phyloP scores from a whole-genome alignment of 2,888 invertebrate species.

The Drosophila fungiperda region DNA sequence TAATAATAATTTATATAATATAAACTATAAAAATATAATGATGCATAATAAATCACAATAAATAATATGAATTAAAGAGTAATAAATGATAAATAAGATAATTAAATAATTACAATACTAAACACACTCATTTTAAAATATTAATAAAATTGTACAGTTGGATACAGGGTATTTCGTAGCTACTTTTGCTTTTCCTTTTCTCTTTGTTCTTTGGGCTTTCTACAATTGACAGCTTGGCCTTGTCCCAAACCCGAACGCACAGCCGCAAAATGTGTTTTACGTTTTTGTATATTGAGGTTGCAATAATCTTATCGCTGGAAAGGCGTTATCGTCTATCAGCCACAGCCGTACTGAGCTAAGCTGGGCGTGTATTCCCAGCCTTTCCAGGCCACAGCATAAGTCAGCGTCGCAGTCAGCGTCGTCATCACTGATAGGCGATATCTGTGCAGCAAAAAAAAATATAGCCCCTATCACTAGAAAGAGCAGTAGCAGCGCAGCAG shows the following conservation, averaged over 20 bases:
- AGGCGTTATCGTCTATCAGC: conserved; percentile 20
- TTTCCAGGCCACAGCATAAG: conserved; percentile 38
- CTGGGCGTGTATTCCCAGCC: conserved; percentile 38
- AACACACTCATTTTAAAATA: background rate
- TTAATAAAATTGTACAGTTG: background rate
- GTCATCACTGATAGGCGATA: conserved; percentile 42
- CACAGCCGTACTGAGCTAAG: background rate
- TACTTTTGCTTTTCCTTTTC: conserved; percentile 1
- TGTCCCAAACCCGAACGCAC: conserved; percentile 37
- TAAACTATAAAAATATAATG: background rate
- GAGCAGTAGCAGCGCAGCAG: background rate
- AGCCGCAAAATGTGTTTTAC: conserved; percentile 19
- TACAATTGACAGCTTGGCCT: conserved; percentile 31
- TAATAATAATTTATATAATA: too few relatives aligned
- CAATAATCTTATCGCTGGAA: conserved; percentile 37
- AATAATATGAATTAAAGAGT: background rate
- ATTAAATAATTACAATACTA: background rate
- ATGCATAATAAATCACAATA: background rate
- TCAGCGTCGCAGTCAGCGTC: conserved; percentile 14
- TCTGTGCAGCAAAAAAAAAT: conserved; percentile 36
- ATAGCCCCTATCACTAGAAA: conserved; percentile 35
- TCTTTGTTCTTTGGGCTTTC: background rate
- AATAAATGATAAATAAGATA: background rate
- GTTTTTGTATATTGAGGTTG: conserved; percentile 40
- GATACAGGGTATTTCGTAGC: background rate